A percentile compares a stretch with the other conserved stretches of the same genome.
Conservation (phyloP, 2,113 vertebrate species). For the Gracilinanus agilis region DNA sequence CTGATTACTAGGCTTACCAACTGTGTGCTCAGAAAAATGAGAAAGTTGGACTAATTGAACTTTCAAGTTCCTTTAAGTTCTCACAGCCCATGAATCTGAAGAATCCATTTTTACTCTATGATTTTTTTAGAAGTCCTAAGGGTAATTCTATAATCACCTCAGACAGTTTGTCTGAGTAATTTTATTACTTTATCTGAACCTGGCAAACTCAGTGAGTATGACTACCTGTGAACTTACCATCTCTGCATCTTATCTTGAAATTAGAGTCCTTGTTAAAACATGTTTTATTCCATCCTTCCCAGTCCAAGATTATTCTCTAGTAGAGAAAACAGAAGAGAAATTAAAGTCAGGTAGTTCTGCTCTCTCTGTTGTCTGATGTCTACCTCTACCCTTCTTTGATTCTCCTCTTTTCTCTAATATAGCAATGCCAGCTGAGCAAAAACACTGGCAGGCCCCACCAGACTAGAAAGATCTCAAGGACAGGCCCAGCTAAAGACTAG, state of each 20-base stretch:
- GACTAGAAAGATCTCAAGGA: background rate
- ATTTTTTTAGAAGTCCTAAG: background rate
- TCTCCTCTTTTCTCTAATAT: background rate
- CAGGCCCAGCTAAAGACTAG: no score
- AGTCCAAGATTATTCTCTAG: background rate
- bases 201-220: background rate
- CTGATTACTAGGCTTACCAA: background rate
- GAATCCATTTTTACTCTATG: background rate
- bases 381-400: background rate
- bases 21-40: background rate
- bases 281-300: background rate
- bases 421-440: background rate
- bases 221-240: background rate
- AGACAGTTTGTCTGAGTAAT: no score
- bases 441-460: background rate
- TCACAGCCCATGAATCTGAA: background rate
- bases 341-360: no score
- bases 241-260: background rate
- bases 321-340: background rate
- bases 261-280: background rate
- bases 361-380: no score
- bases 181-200: background rate
- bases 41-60: background rate
- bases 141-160: background rate
- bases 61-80: background rate